Base-by-base conservation (phyloP, 2,113 vertebrate species). In the Eulemur rufifrons region DNA sequence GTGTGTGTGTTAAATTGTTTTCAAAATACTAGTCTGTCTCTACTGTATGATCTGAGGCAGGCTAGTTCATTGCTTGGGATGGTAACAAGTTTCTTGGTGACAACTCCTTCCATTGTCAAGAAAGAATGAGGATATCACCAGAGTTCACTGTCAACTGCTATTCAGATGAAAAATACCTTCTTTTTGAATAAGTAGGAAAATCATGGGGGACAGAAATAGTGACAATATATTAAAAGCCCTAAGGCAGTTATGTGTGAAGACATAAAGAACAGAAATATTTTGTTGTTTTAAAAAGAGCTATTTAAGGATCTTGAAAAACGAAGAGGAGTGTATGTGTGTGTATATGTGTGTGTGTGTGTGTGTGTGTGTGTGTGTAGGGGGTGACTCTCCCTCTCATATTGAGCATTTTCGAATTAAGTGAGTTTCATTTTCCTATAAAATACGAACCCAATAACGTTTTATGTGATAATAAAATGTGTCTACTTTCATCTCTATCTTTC, bases 131-230 rank as follows among this genome's bases (percentile, higher is more conserved):
- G 2, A 39, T 54, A 17, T 88, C 71, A 45, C 50, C 50, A 86
- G 81, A 88, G 92, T 97, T 94, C 11, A 63, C 91, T 92, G 92
- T 92, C 92, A 86, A 92, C 93, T 97, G 95, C 94, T 97, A 91
- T 97, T 98, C 96, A 92, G 82, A 96, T 91, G 94, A 97, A 97
- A 96, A 69, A 37, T 15, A 42, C 64, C 63, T 97, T 97, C 96
- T 91, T 95, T 96, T 97, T 96, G 56, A 97, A 92, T 96, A 95
- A 97, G 95, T 95, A 96, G 88, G 84, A 96, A 97, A 96, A 96
- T 61, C 17, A 15, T 37, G n/a, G 83, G 78, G 66, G 47, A 64
- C 45, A 56, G 45, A 92, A 77, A 91, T 92, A 81, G 47, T 2
- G 21, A 42, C 8, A 14, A 13, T 90, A 84, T 81, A 78, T 96